Base-by-base conservation (phyloP, 2,797 vertebrate species). In the Acestrorhynchus altus region DNA sequence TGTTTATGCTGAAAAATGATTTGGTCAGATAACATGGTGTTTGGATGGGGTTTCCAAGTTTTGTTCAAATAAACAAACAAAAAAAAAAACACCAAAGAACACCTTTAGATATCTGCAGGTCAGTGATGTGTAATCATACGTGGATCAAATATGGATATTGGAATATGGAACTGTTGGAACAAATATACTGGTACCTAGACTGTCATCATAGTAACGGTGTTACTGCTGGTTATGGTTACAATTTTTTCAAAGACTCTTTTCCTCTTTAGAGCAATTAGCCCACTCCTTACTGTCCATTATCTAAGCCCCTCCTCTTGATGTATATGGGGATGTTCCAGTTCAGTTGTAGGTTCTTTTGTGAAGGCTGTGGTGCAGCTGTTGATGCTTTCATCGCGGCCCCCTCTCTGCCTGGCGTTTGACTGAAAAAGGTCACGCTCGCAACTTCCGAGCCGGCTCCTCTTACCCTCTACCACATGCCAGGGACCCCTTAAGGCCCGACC, bases 401-500 rank as follows among this genome's bases (percentile, higher is more conserved):
- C 81, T 54, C 81, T 83, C 85, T 81, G 84, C 76, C 49, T 84
- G 81, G 82, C 78, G 85, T 86, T 82, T 85, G 88, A 85, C 89
- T 85, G 86, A 83, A 88, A 87, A 91, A 88, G 86, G 89, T 90
- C 87, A 89, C 12, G 39, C 80, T 71, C 63, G 71, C 64, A 80
- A 80, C 83, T 83, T 73, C 79, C 76, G 26, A 78, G 78, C 77
- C 86, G 70, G 66, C 77, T 87, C 87, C 75, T 82, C 85, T 80
- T 82, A 82, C 86, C 49, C 83, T 57, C 83, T 82, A 75, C 74
- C 83, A 81, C 87, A 89, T 80, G 85, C 82, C 91, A 77, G 86
- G 86, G 86, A 28, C 87, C 76, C 87, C 88, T 84, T 86, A 92
- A 93, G 91, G 88, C 91, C 89, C 85, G 88, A 83, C 85, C 89